phyloP scores from a whole-genome alignment of 2,888 invertebrate species.

The Nineta flava region DNA sequence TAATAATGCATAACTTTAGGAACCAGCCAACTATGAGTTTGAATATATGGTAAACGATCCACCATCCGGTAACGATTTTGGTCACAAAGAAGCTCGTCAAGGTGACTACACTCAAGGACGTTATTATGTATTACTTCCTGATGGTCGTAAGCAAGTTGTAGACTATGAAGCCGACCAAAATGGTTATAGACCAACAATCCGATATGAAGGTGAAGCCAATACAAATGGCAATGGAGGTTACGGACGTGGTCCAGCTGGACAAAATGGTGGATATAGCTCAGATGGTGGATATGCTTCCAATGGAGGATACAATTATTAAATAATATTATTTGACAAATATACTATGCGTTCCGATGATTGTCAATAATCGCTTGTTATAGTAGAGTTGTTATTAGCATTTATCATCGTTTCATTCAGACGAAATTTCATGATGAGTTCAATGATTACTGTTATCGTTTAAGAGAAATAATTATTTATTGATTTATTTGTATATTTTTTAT shows the following conservation, averaged over 20 bases:
- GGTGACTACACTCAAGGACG: slow-evolving; percentile 50
- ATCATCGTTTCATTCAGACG: no score
- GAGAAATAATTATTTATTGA: no score
- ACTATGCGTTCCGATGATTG: no score
- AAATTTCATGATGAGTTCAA: no score
- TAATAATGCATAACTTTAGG: no score
- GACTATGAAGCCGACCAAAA: slow-evolving; percentile 47
- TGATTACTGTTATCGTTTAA: no score
- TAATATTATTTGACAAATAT: no score
- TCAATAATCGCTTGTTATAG: no score
- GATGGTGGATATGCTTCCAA: slow-evolving; percentile 5
- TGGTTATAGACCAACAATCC: slow-evolving; percentile 47
- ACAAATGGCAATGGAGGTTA: slow-evolving; percentile 14
- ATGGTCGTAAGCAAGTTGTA: slow-evolving; percentile 47
- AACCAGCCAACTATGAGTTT: slow-evolving; percentile 42
- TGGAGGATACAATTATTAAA: slow-evolving; percentile 10
- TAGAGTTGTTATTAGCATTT: neutral
- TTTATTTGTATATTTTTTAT: no score
- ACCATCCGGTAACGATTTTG: slow-evolving; percentile 50
- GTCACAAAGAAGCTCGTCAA: slow-evolving; percentile 45
- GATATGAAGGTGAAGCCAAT: slow-evolving; percentile 33
- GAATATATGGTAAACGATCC: slow-evolving; percentile 47
- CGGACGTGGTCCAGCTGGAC: slow-evolving; percentile 9
- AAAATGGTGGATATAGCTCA: slow-evolving; percentile 5
- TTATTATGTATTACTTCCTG: slow-evolving; percentile 50